phyloP scores from a whole-genome alignment of 2,113 vertebrate species.

The Nycticryphes semicollaris region DNA sequence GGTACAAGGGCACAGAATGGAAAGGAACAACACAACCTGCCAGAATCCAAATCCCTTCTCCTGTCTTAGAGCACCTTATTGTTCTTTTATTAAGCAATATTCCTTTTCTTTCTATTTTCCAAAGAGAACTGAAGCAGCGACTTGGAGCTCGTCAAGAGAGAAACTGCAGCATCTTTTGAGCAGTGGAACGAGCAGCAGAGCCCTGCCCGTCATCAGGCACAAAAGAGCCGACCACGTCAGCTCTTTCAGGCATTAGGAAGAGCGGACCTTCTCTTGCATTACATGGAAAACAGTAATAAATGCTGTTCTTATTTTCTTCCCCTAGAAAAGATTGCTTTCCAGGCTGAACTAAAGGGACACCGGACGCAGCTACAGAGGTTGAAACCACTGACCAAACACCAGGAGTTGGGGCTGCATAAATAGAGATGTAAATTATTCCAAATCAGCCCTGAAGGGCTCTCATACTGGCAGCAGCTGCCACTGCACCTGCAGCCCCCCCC shows the following conservation, averaged over 20 bases:
- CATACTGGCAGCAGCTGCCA: fast-evolving
- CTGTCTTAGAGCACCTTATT: not conserved
- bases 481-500: not conserved
- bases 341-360: not conserved
- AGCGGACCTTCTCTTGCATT: no score
- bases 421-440: not conserved
- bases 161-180: not conserved
- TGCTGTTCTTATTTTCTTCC: not conserved
- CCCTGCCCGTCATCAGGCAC: fast-evolving
- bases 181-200: not conserved
- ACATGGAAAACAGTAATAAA: not conserved
- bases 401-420: not conserved
- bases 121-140: not conserved
- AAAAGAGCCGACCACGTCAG: not conserved
- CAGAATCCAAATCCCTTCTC: not conserved
- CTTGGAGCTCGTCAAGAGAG: not conserved
- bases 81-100: not conserved
- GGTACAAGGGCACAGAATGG: not conserved
- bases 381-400: not conserved
- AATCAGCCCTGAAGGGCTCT: not conserved
- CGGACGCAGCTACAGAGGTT: not conserved
- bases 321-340: not conserved
- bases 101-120: not conserved
- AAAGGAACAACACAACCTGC: not conserved
- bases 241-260: fast-evolving